A percentile compares a stretch with the other conserved stretches of the same genome.
Evolutionary conservation across 2,888 invertebrate genomes (phyloP).

Genomic region (Cryptus viduatorius): DNA sequence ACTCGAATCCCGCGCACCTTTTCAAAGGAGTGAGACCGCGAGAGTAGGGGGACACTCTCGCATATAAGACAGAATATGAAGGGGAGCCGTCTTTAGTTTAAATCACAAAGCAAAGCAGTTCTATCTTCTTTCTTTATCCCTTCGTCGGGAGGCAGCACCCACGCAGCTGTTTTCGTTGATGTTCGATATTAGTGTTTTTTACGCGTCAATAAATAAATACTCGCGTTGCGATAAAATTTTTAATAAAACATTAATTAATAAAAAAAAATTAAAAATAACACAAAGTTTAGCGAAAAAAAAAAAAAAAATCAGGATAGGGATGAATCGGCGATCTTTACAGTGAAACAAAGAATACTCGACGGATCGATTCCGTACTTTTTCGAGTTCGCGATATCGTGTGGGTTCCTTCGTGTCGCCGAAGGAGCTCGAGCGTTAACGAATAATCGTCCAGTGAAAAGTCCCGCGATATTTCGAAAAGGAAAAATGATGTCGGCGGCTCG

Average conservation of each 20-base stretch:
- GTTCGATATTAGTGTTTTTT: slow-evolving; percentile 30
- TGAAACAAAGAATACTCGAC: slow-evolving; percentile 25
- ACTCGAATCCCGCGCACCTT: slow-evolving; percentile 62
- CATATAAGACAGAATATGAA: slow-evolving; percentile 84
- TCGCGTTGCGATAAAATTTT: neutral
- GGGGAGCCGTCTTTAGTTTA: slow-evolving; percentile 83
- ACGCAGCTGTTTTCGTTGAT: neutral
- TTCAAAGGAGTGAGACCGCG: slow-evolving; percentile 74
- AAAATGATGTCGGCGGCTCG: slow-evolving; percentile 62
- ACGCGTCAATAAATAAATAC: neutral
- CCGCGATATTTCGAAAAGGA: neutral
- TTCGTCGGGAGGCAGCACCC: neutral
- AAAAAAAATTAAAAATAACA: neutral
- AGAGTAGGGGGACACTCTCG: slow-evolving; percentile 81
- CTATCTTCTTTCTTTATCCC: slow-evolving; percentile 68
- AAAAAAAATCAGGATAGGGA: neutral
- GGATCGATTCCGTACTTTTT: neutral
- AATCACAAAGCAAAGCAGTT: slow-evolving; percentile 77
- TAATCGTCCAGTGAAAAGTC: neutral
- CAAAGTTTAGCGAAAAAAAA: neutral
- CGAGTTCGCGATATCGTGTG: slow-evolving; percentile 14
- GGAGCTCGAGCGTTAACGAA: neutral
- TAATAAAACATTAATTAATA: neutral
- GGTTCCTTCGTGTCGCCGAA: neutral
- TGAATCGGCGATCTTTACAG: slow-evolving; percentile 35